Evolutionary conservation across 2,113 vertebrate genomes (phyloP).

Genomic region (Callaeas wilsoni): DNA sequence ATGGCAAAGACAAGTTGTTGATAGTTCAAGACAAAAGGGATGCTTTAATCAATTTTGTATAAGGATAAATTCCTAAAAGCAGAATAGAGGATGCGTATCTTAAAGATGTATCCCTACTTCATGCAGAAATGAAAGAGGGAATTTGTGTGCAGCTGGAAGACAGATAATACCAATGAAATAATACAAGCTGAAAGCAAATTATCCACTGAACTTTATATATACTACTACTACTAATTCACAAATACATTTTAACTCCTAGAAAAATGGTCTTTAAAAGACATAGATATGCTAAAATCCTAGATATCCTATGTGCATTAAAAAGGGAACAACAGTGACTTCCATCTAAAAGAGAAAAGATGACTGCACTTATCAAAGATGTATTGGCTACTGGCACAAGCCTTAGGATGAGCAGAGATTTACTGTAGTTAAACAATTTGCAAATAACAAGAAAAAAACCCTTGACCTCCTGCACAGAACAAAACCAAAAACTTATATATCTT

Average conservation of each 20-base stretch:
- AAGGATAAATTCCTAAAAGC: not conserved
- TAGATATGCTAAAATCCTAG: not conserved
- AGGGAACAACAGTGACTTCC: not conserved
- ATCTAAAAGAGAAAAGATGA: not conserved
- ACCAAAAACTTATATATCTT: not conserved
- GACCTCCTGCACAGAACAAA: not conserved
- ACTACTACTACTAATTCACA: not conserved
- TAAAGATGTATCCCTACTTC: not conserved
- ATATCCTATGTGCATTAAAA: not conserved
- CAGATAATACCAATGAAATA: not conserved
- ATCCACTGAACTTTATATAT: not conserved
- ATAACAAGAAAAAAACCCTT: not conserved
- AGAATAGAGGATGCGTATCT: not conserved
- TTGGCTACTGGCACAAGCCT: not conserved
- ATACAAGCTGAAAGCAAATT: not conserved
- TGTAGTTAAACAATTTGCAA: not conserved
- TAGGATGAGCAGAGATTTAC: not conserved
- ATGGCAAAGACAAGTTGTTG: not conserved
- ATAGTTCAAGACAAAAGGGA: not conserved
- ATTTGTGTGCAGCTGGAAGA: not conserved
- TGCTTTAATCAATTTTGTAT: not conserved
- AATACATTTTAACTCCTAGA: not conserved
- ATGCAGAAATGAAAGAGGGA: not conserved
- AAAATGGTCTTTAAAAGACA: not conserved
- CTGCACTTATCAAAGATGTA: fast-evolving